Conservation (phyloP, 2,113 vertebrate species). For the Oophaga pumilio region DNA sequence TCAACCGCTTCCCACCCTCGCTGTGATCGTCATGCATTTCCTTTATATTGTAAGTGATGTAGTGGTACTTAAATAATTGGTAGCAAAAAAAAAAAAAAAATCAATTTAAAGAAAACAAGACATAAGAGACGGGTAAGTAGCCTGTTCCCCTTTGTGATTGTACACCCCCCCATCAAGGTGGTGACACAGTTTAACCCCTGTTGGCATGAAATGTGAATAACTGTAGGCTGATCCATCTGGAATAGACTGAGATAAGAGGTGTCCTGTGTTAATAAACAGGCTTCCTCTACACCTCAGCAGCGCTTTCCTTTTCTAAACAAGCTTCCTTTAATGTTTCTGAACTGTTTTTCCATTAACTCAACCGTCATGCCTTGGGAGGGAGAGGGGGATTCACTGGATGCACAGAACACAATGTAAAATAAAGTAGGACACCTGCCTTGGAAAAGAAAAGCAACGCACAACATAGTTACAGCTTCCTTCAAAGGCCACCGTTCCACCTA, state of each 20-base stretch:
- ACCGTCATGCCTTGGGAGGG: constrained; percentile 75
- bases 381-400: constrained; percentile 14
- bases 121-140: constrained; percentile 64
- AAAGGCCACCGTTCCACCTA: constrained; percentile 58
- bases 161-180: constrained; percentile 72
- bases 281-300: constrained; percentile 91
- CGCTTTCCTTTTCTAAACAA: constrained; percentile 95
- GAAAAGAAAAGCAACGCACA: constrained; percentile 70
- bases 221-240: constrained; percentile 80
- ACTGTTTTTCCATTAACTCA: constrained; percentile 93
- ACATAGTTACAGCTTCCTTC: constrained; percentile 68
- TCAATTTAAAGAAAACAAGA: constrained; percentile 54
- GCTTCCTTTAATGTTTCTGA: constrained; percentile 88
- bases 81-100: constrained; percentile 18
- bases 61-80: constrained; percentile 21
- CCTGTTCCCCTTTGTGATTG: constrained; percentile 63
- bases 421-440: constrained; percentile 77
- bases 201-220: constrained; percentile 74
- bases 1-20: not conserved
- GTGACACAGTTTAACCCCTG: constrained; percentile 74
- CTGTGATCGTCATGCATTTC: constrained; percentile 14
- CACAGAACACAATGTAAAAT: constrained; percentile 63
- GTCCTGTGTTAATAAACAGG: constrained; percentile 89
- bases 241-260: constrained; percentile 90
- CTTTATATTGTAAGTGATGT: constrained; percentile 29